A percentile compares a stretch with the other conserved stretches of the same genome.
These are phyloP conservation scores for Spilarctia lutea DNA, from an alignment of 2,888 invertebrate species.

Conservation along the genomic window DNA sequence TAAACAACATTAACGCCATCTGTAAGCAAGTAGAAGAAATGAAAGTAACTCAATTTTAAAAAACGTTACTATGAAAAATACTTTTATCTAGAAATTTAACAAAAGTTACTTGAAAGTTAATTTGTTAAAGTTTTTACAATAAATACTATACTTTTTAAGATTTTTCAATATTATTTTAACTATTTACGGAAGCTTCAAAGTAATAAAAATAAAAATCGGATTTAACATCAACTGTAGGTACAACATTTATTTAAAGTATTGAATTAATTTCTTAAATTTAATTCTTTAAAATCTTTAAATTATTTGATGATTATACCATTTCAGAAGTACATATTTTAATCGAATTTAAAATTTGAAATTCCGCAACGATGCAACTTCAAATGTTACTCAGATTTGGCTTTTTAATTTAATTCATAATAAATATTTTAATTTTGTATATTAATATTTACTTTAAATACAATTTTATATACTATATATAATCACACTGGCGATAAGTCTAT, in stretches of 20 bases:
- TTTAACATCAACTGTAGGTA: not conserved
- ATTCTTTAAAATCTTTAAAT: not conserved
- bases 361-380: not conserved
- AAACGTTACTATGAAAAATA: not conserved
- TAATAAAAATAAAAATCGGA: not conserved
- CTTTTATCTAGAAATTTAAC: not conserved
- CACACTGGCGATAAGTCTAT: not conserved
- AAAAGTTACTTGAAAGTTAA: not conserved
- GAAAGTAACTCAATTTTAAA: not conserved
- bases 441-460: not conserved
- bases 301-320: not conserved
- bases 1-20: conserved; percentile 7
- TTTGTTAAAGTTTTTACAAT: not conserved
- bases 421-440: not conserved
- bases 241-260: not conserved
- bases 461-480: not conserved
- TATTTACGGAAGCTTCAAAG: not conserved
- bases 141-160: not conserved
- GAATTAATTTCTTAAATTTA: not conserved
- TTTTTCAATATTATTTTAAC: not conserved
- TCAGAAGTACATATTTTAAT: not conserved
- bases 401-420: not conserved
- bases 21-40: not conserved
- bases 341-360: not conserved
- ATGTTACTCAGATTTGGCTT: not conserved